A percentile compares a stretch with the other conserved stretches of the same genome.
phyloP scores from a whole-genome alignment of 2,113 vertebrate species.

The Periophthalmus modestus region DNA sequence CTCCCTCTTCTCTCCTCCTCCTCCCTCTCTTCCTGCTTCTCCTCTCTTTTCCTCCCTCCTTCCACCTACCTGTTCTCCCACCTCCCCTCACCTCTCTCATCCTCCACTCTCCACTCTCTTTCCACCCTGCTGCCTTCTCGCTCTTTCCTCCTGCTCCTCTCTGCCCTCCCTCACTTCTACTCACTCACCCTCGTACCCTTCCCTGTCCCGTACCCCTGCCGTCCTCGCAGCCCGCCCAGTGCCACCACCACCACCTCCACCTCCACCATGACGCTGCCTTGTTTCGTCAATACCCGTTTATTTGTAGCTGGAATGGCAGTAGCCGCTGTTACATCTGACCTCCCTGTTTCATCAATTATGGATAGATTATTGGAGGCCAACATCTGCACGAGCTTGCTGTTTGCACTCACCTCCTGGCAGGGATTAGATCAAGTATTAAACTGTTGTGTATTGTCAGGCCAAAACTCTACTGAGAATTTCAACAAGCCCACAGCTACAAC shows the following conservation, averaged over 20 bases:
- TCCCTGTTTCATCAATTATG: conserved; percentile 99
- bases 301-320: conserved; percentile 94
- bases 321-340: conserved; percentile 97
- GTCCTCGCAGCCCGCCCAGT: conserved; percentile 83
- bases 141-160: conserved; percentile 9
- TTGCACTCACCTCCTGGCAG: conserved; percentile 94
- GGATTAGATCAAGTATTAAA: conserved; percentile 99
- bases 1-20: too few relatives aligned
- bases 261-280: conserved; percentile 84
- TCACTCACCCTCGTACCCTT: conserved; percentile 20
- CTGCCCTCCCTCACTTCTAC: too few relatives aligned
- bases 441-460: conserved; percentile 99
- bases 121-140: not conserved
- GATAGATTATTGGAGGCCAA: conserved; percentile 99
- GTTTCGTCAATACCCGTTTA: conserved; percentile 99
- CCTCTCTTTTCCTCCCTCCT: too few relatives aligned
- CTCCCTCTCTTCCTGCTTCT: too few relatives aligned
- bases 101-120: not conserved
- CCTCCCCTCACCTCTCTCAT: not conserved
- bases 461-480: conserved; percentile 92
- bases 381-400: conserved; percentile 96
- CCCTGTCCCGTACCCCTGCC: conserved; percentile 57
- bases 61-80: too few relatives aligned
- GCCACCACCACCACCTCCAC: conserved; percentile 84
- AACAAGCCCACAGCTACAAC: conserved; percentile 79